Conservation (phyloP, 2,113 vertebrate species). For the Syngnathus scovelli region DNA sequence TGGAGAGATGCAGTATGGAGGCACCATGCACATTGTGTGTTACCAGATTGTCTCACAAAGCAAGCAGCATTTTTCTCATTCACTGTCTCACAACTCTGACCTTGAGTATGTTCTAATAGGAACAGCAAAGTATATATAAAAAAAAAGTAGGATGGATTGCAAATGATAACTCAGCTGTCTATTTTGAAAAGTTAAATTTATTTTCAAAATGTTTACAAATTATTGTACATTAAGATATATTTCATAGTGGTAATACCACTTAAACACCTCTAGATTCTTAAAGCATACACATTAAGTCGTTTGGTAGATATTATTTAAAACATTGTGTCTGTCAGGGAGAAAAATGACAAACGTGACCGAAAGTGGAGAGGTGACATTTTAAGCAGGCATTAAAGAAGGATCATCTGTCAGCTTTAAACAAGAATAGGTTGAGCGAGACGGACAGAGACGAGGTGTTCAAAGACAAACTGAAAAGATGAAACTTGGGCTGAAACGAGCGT, state of each 20-base stretch:
- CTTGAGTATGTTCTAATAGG: not conserved
- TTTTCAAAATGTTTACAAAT: too few species aligned
- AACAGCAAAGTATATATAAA: not conserved
- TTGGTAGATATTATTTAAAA: not conserved
- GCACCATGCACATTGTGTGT: constrained; percentile 42
- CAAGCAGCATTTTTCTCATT: constrained; percentile 21
- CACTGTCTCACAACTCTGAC: constrained; percentile 35
- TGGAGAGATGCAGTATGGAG: constrained; percentile 27
- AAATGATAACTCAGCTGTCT: not conserved
- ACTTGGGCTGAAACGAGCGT: constrained; percentile 20
- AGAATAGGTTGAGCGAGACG: constrained; percentile 1
- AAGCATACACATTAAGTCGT: not conserved
- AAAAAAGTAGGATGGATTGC: too few species aligned
- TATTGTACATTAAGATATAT: too few species aligned
- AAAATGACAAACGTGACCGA: not conserved
- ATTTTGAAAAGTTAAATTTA: not conserved
- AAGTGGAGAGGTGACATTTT: constrained; percentile 24
- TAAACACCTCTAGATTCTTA: not conserved
- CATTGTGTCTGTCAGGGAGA: not conserved
- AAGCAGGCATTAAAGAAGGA: constrained; percentile 25
- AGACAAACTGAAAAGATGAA: constrained; percentile 32
- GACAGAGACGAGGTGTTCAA: constrained; percentile 24
- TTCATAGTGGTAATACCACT: not conserved
- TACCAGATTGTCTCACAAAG: constrained; percentile 49
- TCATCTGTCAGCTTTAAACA: constrained; percentile 29